Evolutionary conservation across 1,140 invertebrate genomes (phyloP).

Genomic region (Scaptomyza montana): DNA sequence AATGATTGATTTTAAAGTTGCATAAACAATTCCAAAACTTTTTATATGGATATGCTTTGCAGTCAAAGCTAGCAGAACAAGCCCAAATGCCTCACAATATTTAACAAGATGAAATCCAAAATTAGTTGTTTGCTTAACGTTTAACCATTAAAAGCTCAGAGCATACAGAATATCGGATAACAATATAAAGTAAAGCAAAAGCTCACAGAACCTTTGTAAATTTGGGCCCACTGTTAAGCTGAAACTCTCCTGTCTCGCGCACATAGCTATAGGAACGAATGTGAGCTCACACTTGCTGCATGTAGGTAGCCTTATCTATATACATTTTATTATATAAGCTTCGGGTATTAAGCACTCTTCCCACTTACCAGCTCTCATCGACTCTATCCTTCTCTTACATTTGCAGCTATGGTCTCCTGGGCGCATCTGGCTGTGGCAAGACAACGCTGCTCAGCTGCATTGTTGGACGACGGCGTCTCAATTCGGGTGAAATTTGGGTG

Average conservation of each 20-base stretch:
- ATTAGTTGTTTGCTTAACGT: too few relatives aligned
- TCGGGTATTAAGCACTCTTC: slow-evolving; percentile 26
- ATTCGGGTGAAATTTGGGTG: slow-evolving; percentile 93
- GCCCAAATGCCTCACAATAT: too few relatives aligned
- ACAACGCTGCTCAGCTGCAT: slow-evolving; percentile 94
- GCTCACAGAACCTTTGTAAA: neutral
- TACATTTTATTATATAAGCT: slow-evolving; percentile 55
- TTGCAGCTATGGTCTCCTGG: slow-evolving; percentile 92
- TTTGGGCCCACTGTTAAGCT: neutral
- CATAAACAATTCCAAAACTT: too few relatives aligned
- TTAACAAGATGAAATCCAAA: too few relatives aligned
- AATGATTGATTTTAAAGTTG: too few relatives aligned
- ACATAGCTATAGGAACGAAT: neutral
- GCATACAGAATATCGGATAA: neutral
- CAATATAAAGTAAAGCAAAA: too few relatives aligned
- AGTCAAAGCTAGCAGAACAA: too few relatives aligned
- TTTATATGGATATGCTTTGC: too few relatives aligned
- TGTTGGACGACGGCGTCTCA: slow-evolving; percentile 91
- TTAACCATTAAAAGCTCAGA: neutral
- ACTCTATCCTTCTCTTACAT: slow-evolving; percentile 9
- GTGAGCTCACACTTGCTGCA: slow-evolving; percentile 3
- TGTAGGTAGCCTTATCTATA: slow-evolving; percentile 29
- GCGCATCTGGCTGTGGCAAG: slow-evolving; percentile 93
- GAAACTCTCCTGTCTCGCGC: slow-evolving; percentile 21
- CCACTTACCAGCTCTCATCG: neutral